These are phyloP conservation scores for Rallus crepitans DNA, from an alignment of 2,797 vertebrate genomes.

Conservation along the genomic window DNA sequence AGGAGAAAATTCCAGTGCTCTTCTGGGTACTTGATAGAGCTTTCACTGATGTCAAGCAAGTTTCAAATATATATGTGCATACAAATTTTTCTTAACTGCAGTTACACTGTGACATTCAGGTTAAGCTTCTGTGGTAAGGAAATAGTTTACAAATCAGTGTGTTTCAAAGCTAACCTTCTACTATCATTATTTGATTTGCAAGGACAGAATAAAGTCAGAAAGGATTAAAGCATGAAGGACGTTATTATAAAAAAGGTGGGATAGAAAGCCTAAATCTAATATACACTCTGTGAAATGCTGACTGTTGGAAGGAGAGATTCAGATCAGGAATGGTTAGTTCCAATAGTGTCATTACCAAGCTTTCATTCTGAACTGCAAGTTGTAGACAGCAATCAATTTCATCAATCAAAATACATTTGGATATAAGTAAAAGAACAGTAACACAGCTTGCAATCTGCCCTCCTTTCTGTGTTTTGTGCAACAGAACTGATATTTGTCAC, in stretches of 20 bases:
- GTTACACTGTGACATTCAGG: constrained; percentile 24
- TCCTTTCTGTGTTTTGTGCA: background rate
- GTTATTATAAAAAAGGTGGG: background rate
- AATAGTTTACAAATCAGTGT: constrained; percentile 47
- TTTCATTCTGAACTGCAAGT: background rate
- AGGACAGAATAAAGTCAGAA: constrained; percentile 59
- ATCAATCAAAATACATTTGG: background rate
- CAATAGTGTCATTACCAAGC: background rate
- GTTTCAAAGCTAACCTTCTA: constrained; percentile 61
- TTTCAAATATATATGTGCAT: background rate
- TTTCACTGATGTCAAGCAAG: background rate
- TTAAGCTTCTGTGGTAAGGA: constrained; percentile 52
- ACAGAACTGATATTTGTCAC: background rate
- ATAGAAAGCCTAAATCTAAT: background rate
- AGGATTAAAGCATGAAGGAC: constrained; percentile 66
- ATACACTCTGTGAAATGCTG: background rate
- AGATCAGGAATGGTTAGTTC: background rate
- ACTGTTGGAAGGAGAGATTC: background rate
- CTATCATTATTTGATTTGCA: constrained; percentile 60
- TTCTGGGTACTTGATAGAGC: background rate
- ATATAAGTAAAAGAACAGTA: background rate
- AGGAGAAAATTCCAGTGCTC: constrained; percentile 22
- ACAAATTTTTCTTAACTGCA: background rate
- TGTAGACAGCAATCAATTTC: background rate
- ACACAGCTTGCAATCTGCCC: background rate